phyloP scores from a whole-genome alignment of 2,888 invertebrate genomes.

The Andrena chrysosceles region DNA sequence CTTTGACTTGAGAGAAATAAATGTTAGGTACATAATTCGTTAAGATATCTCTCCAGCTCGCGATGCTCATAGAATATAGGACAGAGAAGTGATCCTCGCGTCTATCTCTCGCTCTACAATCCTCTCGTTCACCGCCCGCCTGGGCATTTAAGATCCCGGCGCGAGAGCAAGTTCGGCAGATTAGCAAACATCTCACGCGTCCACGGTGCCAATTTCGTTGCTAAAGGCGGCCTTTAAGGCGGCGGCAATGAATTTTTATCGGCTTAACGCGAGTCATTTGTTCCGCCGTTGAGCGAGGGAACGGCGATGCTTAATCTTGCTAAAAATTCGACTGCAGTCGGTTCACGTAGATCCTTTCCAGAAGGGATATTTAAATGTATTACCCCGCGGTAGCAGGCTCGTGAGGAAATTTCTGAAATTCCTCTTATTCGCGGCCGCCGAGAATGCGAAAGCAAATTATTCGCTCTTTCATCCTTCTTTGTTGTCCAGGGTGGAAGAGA shows the following conservation, averaged over 20 bases:
- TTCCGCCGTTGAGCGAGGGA: slow-evolving; percentile 51
- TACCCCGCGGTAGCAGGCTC: slow-evolving; percentile 24
- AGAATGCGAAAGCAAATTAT: slow-evolving; percentile 47
- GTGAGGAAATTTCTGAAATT: slow-evolving; percentile 49
- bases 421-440: slow-evolving; percentile 19
- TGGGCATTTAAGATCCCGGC: slow-evolving; percentile 43
- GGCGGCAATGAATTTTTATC: slow-evolving; percentile 70
- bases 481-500: not conserved
- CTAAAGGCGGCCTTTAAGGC: slow-evolving; percentile 61
- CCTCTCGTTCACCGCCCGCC: not conserved
- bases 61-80: not conserved
- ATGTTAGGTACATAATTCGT: too few relatives aligned
- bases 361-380: slow-evolving; percentile 62
- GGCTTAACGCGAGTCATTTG: slow-evolving; percentile 63
- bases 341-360: slow-evolving; percentile 60
- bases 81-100: not conserved
- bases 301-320: slow-evolving; percentile 58
- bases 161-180: slow-evolving; percentile 45
- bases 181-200: slow-evolving; percentile 74
- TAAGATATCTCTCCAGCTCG: too few relatives aligned
- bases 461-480: slow-evolving; percentile 31
- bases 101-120: not conserved
- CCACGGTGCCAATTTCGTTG: slow-evolving; percentile 69
- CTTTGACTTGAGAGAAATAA: too few relatives aligned
- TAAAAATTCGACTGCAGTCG: slow-evolving; percentile 56